Percentiles rank a stretch among this genome's conserved stretches.
These are phyloP conservation scores for Triops longicaudatus DNA, from an alignment of 1,140 invertebrate genomes.

Conservation along the genomic window DNA sequence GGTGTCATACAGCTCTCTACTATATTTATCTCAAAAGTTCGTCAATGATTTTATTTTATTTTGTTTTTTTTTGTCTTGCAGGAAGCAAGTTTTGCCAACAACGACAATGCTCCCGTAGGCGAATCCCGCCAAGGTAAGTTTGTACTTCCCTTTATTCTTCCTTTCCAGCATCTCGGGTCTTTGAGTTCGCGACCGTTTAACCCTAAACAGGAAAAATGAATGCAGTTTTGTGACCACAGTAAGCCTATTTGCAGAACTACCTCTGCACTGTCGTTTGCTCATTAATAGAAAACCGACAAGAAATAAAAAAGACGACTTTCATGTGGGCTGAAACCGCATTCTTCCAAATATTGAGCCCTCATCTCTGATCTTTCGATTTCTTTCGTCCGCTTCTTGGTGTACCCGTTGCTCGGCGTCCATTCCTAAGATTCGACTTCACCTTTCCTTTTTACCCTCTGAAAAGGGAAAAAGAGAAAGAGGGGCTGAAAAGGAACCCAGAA, in stretches of 20 bases:
- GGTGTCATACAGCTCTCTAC: too few species aligned
- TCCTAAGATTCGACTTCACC: not conserved
- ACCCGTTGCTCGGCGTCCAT: not conserved
- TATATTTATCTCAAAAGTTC: too few species aligned
- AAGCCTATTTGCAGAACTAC: not conserved
- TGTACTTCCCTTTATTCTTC: not conserved
- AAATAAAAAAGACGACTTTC: not conserved
- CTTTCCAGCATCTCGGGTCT: not conserved
- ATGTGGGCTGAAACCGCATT: not conserved
- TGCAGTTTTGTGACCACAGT: not conserved
- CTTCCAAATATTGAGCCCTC: not conserved
- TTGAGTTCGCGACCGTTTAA: not conserved
- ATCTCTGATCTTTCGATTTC: not conserved
- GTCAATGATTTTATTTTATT: not conserved
- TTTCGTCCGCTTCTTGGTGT: not conserved
- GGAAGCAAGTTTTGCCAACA: not conserved
- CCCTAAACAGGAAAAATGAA: not conserved
- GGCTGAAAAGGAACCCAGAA: not conserved
- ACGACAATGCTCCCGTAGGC: not conserved
- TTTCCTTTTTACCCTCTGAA: not conserved
- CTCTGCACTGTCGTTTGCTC: not conserved
- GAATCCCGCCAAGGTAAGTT: not conserved
- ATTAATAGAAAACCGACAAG: not conserved
- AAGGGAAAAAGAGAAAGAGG: not conserved
- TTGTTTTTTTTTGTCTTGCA: not conserved